phyloP scores from a whole-genome alignment of 2,888 invertebrate genomes.

The Peribatodes rhomboidaria region DNA sequence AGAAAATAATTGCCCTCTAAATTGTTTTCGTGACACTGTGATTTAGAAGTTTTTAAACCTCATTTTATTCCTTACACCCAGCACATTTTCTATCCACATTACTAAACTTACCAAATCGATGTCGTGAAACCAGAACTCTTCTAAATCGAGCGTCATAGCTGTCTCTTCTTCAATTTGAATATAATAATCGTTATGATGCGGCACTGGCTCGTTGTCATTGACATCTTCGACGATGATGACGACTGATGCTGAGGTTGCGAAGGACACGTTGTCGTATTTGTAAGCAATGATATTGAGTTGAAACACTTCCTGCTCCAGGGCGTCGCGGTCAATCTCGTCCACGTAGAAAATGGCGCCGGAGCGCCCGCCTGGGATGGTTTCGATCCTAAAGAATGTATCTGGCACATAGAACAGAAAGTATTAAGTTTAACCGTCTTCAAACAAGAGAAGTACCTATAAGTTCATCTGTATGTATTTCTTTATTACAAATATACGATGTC shows the following conservation, averaged over 20 bases:
- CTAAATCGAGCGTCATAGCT: conserved; percentile 77
- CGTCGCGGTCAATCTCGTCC: conserved; percentile 78
- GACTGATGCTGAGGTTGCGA: conserved; percentile 64
- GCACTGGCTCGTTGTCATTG: conserved; percentile 89
- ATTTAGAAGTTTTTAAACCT: too few species aligned
- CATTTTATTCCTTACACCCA: too few species aligned
- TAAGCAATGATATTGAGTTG: conserved; percentile 78
- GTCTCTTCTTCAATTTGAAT: conserved; percentile 84
- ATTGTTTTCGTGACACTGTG: too few species aligned
- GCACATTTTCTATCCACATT: too few species aligned
- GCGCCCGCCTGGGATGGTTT: conserved; percentile 63
- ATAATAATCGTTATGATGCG: conserved; percentile 65
- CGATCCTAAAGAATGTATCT: conserved; percentile 75
- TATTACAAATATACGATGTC: too few species aligned
- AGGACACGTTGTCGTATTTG: conserved; percentile 70
- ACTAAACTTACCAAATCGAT: conserved; percentile 76
- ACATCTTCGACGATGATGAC: conserved; percentile 84
- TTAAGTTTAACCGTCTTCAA: too few species aligned
- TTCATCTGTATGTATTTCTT: too few species aligned
- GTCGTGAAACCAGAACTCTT: conserved; percentile 84
- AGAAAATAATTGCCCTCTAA: too few species aligned
- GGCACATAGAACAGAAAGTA: conserved; percentile 29
- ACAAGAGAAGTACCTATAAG: too few species aligned
- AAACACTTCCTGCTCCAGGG: conserved; percentile 76
- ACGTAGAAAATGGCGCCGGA: conserved; percentile 70